phyloP scores from a whole-genome alignment of 2,888 invertebrate species.

The Habrosyne pyritoides region DNA sequence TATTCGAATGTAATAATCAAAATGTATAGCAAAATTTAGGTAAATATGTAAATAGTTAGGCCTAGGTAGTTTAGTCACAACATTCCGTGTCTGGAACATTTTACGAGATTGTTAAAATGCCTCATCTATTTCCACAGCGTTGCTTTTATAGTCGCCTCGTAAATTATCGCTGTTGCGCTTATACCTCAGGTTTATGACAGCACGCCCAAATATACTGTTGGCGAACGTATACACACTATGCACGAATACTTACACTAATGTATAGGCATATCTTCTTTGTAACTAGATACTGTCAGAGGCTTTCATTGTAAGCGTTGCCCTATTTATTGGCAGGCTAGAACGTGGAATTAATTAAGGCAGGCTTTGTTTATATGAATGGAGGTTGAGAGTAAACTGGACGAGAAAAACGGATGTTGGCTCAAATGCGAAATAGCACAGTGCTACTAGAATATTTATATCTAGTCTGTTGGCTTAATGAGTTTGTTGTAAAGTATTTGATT shows the following conservation, averaged over 20 bases:
- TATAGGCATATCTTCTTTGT: not conserved
- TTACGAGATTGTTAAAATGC: conserved; percentile 51
- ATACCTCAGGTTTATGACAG: conserved; percentile 44
- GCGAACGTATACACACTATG: conserved; percentile 23
- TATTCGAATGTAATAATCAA: too few relatives aligned
- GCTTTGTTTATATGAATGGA: conserved; percentile 7
- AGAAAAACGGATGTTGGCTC: conserved; percentile 7
- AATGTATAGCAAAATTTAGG: not conserved
- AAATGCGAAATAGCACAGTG: conserved; percentile 2
- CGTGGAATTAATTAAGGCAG: conserved; percentile 9
- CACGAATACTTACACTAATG: conserved; percentile 6
- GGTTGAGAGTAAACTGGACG: conserved; percentile 5
- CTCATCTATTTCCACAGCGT: conserved; percentile 43
- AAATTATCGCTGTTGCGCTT: conserved; percentile 45
- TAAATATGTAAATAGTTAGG: not conserved
- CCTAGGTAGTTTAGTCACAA: conserved; percentile 3
- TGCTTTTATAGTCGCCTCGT: conserved; percentile 46
- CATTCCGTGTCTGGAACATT: conserved; percentile 26
- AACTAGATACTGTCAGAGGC: conserved; percentile 1
- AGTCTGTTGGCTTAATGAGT: not conserved
- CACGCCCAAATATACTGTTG: conserved; percentile 39
- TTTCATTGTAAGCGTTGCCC: conserved; percentile 4
- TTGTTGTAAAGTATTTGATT: not conserved
- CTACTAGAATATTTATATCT: not conserved
- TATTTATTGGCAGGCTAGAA: conserved; percentile 8